Percentiles rank a stretch among this genome's conserved stretches.
phyloP scores from a whole-genome alignment of 2,113 vertebrate genomes.

The Asarcornis scutulata region DNA sequence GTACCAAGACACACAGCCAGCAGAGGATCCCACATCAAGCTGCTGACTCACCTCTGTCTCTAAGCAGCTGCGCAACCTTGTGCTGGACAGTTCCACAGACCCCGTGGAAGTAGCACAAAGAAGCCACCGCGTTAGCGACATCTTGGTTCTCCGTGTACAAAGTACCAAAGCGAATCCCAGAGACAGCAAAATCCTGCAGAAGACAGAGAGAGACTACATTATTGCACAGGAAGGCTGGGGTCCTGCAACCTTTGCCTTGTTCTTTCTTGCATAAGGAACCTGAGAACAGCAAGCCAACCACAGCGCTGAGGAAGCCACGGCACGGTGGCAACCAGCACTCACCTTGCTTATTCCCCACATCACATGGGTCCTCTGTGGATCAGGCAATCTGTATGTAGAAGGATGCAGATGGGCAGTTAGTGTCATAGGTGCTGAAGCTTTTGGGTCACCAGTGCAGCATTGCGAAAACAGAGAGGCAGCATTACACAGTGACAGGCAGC shows the following conservation, averaged over 20 bases:
- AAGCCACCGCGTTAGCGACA: constrained; percentile 84
- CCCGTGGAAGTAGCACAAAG: constrained; percentile 87
- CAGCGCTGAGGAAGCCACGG: neutral
- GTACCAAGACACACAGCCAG: neutral
- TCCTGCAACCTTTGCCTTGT: neutral
- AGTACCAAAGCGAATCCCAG: constrained; percentile 88
- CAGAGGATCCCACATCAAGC: neutral
- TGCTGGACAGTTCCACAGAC: constrained; percentile 87
- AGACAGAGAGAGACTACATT: neutral
- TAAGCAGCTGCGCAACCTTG: constrained; percentile 88
- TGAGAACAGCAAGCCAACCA: neutral
- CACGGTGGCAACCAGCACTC: neutral
- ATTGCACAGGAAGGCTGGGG: neutral
- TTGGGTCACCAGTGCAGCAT: constrained; percentile 41
- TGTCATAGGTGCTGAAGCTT: constrained; percentile 47
- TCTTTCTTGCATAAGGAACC: neutral
- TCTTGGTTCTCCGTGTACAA: constrained; percentile 90
- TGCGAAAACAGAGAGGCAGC: constrained; percentile 44
- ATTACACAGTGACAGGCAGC: neutral
- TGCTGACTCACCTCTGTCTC: constrained; percentile 84
- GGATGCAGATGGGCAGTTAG: constrained; percentile 68
- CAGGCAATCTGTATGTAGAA: constrained; percentile 87
- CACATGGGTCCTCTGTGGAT: constrained; percentile 94
- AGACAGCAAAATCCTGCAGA: constrained; percentile 90
- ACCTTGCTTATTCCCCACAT: constrained; percentile 97